These are phyloP conservation scores for Florisuga fusca DNA, from an alignment of 2,797 vertebrate genomes.

Conservation along the genomic window DNA sequence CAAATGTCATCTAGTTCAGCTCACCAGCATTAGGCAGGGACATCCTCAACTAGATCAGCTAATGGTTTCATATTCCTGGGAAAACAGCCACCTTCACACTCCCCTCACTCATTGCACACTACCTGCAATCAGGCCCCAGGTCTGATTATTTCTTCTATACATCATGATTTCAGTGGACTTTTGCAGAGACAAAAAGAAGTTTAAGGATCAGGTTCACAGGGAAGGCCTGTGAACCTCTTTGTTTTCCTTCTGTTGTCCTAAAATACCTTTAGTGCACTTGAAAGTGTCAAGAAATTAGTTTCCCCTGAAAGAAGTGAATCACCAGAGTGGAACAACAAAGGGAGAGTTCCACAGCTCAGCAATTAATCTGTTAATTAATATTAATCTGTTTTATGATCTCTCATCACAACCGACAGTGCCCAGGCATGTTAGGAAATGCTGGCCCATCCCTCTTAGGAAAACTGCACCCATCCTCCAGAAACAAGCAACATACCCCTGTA, in stretches of 20 bases:
- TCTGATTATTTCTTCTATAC: background rate
- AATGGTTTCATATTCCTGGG: background rate
- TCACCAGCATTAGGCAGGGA: no score
- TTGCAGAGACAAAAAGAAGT: background rate
- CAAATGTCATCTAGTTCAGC: no score
- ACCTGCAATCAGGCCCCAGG: no score
- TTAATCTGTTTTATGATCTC: background rate
- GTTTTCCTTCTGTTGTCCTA: background rate
- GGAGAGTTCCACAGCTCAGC: background rate
- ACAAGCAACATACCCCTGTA: background rate
- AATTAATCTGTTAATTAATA: background rate
- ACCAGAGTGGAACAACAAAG: background rate
- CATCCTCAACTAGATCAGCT: no score
- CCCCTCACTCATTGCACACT: background rate
- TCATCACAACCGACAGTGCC: background rate
- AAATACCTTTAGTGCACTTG: background rate
- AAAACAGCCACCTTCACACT: background rate
- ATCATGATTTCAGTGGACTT: background rate
- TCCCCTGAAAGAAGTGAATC: background rate
- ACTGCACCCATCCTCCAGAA: background rate
- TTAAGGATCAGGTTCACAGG: background rate
- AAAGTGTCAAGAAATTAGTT: background rate
- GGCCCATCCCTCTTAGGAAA: background rate
- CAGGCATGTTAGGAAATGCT: background rate
- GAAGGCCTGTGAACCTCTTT: background rate